Conservation (phyloP, 2,888 invertebrate species). For the Drosophila crucigera region DNA sequence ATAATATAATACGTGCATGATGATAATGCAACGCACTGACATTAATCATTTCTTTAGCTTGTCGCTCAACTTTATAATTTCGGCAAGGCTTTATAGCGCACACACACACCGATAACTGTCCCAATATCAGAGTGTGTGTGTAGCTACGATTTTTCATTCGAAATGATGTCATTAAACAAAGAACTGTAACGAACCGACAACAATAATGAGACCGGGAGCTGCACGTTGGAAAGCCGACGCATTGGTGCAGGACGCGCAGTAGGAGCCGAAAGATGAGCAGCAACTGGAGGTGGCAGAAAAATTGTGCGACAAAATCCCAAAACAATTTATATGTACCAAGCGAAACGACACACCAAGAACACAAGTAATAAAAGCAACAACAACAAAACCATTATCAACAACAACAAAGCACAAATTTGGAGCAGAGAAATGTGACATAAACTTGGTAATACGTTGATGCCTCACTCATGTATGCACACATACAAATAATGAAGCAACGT, state of each 20-base stretch:
- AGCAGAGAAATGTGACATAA: constrained; percentile 60
- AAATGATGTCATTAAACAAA: constrained; percentile 79
- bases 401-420: constrained; percentile 40
- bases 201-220: constrained; percentile 70
- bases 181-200: constrained; percentile 68
- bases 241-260: constrained; percentile 52
- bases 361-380: constrained; percentile 8
- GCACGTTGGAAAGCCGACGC: constrained; percentile 40
- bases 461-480: constrained; percentile 12
- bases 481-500: constrained; percentile 58
- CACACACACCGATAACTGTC: background rate
- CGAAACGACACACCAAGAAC: constrained; percentile 55
- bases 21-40: constrained; percentile 57
- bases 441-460: constrained; percentile 59
- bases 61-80: constrained; percentile 72
- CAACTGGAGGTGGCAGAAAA: constrained; percentile 42
- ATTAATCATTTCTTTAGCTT: constrained; percentile 71
- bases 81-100: constrained; percentile 53
- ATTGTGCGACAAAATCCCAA: constrained; percentile 73
- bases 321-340: constrained; percentile 75
- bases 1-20: constrained; percentile 45
- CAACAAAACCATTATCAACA: constrained; percentile 22
- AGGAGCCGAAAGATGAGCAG: constrained; percentile 15
- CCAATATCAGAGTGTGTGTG: background rate
- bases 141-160: constrained; percentile 74